phyloP scores from a whole-genome alignment of 2,113 vertebrate species.

The Emydocephalus ijimae region DNA sequence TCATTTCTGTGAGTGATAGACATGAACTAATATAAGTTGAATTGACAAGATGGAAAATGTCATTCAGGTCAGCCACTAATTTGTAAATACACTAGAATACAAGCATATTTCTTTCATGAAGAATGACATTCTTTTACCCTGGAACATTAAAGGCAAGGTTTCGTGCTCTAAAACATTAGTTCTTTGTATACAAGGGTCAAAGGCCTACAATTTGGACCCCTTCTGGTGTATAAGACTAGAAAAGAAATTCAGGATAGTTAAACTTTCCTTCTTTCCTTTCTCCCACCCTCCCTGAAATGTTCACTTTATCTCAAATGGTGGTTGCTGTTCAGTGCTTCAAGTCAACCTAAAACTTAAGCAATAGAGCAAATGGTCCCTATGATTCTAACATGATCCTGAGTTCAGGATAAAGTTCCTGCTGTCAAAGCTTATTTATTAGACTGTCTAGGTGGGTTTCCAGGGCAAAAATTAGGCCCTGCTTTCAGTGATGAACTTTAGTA shows the following conservation, averaged over 20 bases:
- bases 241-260: not conserved
- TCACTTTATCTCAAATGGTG: not conserved
- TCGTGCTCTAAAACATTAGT: not conserved
- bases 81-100: not conserved
- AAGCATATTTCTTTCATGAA: not conserved
- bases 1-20: not conserved
- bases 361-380: not conserved
- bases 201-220: not conserved
- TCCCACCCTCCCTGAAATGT: not conserved
- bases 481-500: slow-evolving; percentile 10
- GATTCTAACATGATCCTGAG: not conserved
- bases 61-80: not conserved
- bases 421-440: not conserved
- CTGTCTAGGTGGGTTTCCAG: not conserved
- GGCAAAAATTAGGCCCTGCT: not conserved
- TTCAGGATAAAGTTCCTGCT: not conserved
- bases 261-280: not conserved
- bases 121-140: not conserved
- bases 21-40: not conserved
- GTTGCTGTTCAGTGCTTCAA: not conserved
- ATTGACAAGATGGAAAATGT: not conserved
- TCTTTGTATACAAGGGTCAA: not conserved
- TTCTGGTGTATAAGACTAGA: not conserved
- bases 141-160: not conserved
- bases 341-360: not conserved